Evolutionary conservation across 2,113 vertebrate genomes (phyloP).

Genomic region (Xyliphius kryptos): DNA sequence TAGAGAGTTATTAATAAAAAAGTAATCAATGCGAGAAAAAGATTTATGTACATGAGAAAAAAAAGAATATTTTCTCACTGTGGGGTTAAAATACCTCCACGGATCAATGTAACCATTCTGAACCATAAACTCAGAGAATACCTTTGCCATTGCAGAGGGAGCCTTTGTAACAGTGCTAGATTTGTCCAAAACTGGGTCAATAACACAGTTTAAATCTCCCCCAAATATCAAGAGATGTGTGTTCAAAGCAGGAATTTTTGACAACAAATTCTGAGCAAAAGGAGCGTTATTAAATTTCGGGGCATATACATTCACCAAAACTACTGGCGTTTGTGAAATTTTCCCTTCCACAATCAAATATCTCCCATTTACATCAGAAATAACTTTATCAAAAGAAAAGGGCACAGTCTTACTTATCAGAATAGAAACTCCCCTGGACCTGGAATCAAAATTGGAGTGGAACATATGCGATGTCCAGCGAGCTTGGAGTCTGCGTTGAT

Average conservation of each 20-base stretch:
- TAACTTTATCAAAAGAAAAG: neutral
- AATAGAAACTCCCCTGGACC: neutral
- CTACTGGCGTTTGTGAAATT: neutral
- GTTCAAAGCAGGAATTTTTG: neutral
- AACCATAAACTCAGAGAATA: neutral
- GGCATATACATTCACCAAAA: neutral
- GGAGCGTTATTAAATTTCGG: neutral
- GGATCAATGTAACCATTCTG: neutral
- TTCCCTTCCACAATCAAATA: neutral
- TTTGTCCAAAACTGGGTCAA: neutral
- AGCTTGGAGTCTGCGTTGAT: neutral
- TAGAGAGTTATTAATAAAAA: neutral
- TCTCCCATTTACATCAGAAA: neutral
- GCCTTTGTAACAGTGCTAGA: neutral
- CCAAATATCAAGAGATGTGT: neutral
- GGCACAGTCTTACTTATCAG: neutral
- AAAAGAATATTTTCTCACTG: neutral
- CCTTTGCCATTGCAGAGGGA: neutral
- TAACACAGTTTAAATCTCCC: neutral
- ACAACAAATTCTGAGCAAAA: neutral
- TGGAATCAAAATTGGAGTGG: neutral
- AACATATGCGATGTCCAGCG: neutral
- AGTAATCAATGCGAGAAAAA: neutral
- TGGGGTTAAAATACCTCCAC: neutral
- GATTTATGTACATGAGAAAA: neutral